phyloP scores from a whole-genome alignment of 2,888 invertebrate species.

The Microchrysa polita region DNA sequence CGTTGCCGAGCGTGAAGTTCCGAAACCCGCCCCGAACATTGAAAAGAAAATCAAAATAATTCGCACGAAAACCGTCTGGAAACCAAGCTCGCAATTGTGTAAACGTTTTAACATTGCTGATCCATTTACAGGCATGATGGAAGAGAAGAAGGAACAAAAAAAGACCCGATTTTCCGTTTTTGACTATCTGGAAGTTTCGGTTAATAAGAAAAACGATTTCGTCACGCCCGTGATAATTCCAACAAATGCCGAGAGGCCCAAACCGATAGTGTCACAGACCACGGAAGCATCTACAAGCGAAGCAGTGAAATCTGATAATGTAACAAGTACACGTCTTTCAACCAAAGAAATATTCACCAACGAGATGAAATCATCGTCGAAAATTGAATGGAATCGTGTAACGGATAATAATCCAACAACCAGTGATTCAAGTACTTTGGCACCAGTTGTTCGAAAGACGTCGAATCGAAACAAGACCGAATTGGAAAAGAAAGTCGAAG shows the following conservation, averaged over 20 bases:
- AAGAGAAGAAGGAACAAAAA: slow-evolving; percentile 66
- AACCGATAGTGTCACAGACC: slow-evolving; percentile 34
- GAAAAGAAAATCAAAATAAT: slow-evolving; percentile 74
- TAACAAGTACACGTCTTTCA: neutral
- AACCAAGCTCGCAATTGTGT: slow-evolving; percentile 83
- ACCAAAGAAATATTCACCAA: slow-evolving; percentile 42
- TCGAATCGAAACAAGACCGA: slow-evolving; percentile 53
- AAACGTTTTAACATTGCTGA: slow-evolving; percentile 94
- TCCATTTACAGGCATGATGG: slow-evolving; percentile 71
- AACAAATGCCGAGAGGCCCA: slow-evolving; percentile 54
- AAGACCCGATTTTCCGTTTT: slow-evolving; percentile 79
- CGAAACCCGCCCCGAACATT: slow-evolving; percentile 70
- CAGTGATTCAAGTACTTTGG: slow-evolving; percentile 41
- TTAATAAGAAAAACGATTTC: slow-evolving; percentile 69
- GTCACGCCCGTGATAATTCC: slow-evolving; percentile 63
- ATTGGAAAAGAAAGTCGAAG: slow-evolving; percentile 59
- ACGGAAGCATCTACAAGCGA: neutral
- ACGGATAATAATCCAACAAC: slow-evolving; percentile 1
- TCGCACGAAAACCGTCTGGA: slow-evolving; percentile 78
- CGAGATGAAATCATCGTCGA: slow-evolving; percentile 45
- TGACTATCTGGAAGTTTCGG: slow-evolving; percentile 74
- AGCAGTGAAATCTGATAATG: neutral
- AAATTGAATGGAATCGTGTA: slow-evolving; percentile 31
- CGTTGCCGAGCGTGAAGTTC: slow-evolving; percentile 52
- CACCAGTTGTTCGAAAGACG: slow-evolving; percentile 4